These are phyloP conservation scores for Gymnogyps californianus DNA, from an alignment of 2,113 vertebrate genomes.

Conservation along the genomic window DNA sequence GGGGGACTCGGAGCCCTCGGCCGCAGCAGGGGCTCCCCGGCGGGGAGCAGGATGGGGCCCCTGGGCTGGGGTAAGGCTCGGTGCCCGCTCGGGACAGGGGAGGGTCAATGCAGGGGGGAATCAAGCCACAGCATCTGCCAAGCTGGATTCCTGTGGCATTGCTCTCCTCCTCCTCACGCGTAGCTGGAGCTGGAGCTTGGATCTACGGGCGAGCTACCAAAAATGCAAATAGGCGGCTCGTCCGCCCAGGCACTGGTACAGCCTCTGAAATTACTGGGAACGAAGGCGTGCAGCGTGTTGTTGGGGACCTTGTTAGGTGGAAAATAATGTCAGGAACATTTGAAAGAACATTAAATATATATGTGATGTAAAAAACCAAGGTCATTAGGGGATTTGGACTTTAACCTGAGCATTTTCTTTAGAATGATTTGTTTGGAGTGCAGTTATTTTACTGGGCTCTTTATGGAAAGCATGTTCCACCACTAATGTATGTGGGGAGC, in stretches of 20 bases:
- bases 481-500: neutral
- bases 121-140: too few relatives aligned
- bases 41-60: rapidly evolving
- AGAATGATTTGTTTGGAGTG: neutral
- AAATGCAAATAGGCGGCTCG: neutral
- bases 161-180: neutral
- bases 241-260: neutral
- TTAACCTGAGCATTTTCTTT: neutral
- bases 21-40: neutral
- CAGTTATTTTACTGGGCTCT: neutral
- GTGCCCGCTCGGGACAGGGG: neutral
- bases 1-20: rapidly evolving
- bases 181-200: neutral
- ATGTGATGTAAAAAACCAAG: neutral
- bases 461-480: neutral
- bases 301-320: neutral
- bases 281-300: rapidly evolving
- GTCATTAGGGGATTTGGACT: neutral
- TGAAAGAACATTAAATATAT: neutral
- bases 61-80: neutral
- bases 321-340: neutral
- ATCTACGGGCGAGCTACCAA: neutral
- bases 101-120: neutral
- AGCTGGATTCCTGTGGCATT: neutral
- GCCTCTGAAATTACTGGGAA: neutral